Base-by-base conservation (phyloP, 2,113 vertebrate genomes). In the Colinus virginianus region DNA sequence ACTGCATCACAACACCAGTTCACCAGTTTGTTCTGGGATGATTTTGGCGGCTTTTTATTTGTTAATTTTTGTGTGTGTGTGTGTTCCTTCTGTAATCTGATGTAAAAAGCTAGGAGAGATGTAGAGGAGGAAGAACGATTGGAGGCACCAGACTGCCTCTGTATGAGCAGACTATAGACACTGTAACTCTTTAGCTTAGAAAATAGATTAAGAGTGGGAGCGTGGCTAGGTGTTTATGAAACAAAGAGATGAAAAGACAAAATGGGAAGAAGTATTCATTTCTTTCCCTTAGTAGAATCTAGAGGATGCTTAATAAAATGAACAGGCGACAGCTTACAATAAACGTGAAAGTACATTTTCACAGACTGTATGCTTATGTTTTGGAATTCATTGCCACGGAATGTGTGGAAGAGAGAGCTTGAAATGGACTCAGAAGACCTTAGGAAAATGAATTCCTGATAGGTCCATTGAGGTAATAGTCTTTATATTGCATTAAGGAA, bases 361-460 rank as follows among this genome's bases (percentile, higher is more conserved):
- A 69, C 48, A 90, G 34, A 10, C 38, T 30, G 20, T 55, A 32
- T 76, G 20, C 48, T 93, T 87, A 14, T 71, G 42, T 88, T 94
- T 90, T 89, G 70, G 63, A 87, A 90, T 94, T 77, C 75, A 70
- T 91, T 88, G 75, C 34, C 59, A 74, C 25, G 42, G 56, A 91
- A 58, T 55, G 6, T 80, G 28, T 63, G 42, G 67, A 84, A 79
- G 48, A 49, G 9, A 90, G 46, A 85, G 82, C 30, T 87, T 90
- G 85, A 92, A 94, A 94, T 62, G 78, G 78, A 85, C 94, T 84
- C 22, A 1, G 87, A 95, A 90, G 63, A 90, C 78, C 87, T 94
- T 87, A 83, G 61, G 82, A 96, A 94, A 91, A 94, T 74, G 55
- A 87, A 91, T 91, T 45, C 22, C 67, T 92, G 78, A 91, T 79